Evolutionary conservation across 2,113 vertebrate species (phyloP), one percentile per base, ranked within the genome.

Genomic region (Himantopus leucocephalus): DNA sequence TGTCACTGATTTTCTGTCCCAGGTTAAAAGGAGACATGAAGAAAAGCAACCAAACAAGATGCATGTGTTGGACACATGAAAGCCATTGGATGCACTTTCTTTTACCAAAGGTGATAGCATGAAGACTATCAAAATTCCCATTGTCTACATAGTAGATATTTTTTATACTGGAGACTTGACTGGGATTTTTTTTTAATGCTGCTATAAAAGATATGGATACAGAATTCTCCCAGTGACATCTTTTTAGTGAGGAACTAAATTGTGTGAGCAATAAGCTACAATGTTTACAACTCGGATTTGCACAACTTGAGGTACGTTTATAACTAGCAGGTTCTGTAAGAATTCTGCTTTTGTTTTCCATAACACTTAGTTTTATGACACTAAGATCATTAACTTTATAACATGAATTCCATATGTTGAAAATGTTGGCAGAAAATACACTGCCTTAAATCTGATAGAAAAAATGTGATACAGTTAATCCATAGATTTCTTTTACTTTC

Each of bases 291-390:
- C 16, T 76, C 13, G 17, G 39, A 48, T 70, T 90, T 90, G 15
- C 37, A 59, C 70, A 92, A 20, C 26, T 39, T 59, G 27, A 60
- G 55, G 35, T n/a, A 66, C 29, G 19, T 85, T 68, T 67, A 29
- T 52, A 94, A 76, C 45, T 53, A 82, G 23, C 34, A 82, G 32
- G 11, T 67, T 92, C 66, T 89, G 8, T 85, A 84, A 85, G 73
- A 96, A 78, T 85, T 85, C 67, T 88, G 17, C 32, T 91, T 94
- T 96, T 91, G 76, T 87, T 94, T 95, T 92, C 45, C 41, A 58
- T 85, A 89, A 55, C 20, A 5, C 34, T 43, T 75, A 66, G 50
- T 34, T 94, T 95, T 94, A 92, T 58, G 37, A 74, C 86, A 90
- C 55, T 66, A 59, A 66, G 45, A 79, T 67, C 77, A 88, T 92